Evolutionary conservation across 2,888 invertebrate genomes (phyloP).

Genomic region (Miltochrista miniata): DNA sequence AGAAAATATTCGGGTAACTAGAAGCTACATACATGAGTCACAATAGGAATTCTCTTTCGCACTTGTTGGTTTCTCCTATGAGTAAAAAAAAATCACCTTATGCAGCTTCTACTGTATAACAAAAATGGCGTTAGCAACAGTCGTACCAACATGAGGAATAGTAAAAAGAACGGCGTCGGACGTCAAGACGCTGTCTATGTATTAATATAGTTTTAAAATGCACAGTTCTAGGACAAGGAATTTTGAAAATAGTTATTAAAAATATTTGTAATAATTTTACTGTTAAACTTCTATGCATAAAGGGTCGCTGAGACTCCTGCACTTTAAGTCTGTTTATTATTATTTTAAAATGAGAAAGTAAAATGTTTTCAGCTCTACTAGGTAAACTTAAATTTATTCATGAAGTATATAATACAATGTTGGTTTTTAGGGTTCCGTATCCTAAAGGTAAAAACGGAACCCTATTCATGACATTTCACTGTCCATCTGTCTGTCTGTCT

Average conservation of each 20-base stretch:
- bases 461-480: too few species aligned
- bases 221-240: constrained; percentile 24
- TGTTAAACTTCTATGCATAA: too few species aligned
- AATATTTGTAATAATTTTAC: too few species aligned
- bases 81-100: constrained; percentile 77
- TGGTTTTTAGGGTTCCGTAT: too few species aligned
- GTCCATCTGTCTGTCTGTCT: too few species aligned
- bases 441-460: too few species aligned
- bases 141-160: constrained; percentile 64
- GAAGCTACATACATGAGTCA: constrained; percentile 65
- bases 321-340: too few species aligned
- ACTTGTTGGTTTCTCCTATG: constrained; percentile 56
- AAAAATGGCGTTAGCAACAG: constrained; percentile 84
- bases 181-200: constrained; percentile 76
- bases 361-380: too few species aligned
- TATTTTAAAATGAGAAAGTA: too few species aligned
- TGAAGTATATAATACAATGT: too few species aligned
- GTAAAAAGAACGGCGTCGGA: constrained; percentile 79
- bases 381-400: too few species aligned
- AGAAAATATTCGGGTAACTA: constrained; percentile 79
- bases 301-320: too few species aligned
- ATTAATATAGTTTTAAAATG: constrained; percentile 54
- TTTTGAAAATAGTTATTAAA: background rate
- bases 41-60: constrained; percentile 66
- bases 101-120: constrained; percentile 78